These are phyloP conservation scores for Ornithorhynchus anatinus DNA, from an alignment of 2,113 vertebrate genomes.

Conservation along the genomic window DNA sequence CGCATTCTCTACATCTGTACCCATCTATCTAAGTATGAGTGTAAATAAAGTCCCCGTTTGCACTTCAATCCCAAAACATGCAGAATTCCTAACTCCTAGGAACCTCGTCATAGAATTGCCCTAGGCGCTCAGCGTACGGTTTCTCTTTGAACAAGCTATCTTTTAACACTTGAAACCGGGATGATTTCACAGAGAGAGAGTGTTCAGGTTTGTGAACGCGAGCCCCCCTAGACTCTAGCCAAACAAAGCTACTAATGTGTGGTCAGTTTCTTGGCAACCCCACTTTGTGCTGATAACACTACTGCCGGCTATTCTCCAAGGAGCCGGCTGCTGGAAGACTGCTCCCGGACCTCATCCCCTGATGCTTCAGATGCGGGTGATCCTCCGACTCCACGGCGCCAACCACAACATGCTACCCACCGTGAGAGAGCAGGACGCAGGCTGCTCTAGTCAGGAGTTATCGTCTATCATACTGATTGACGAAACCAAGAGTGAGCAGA, in stretches of 20 bases:
- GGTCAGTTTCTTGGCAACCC: constrained; percentile 81
- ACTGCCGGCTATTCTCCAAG: constrained; percentile 82
- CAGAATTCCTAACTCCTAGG: constrained; percentile 49
- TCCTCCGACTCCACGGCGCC: constrained; percentile 96
- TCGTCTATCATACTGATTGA: constrained; percentile 96
- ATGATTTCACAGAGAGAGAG: constrained; percentile 82
- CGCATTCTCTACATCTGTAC: too few relatives aligned
- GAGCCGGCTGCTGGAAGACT: constrained; percentile 78
- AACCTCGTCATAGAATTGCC: constrained; percentile 54
- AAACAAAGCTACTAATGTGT: constrained; percentile 93
- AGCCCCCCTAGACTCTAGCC: constrained; percentile 78
- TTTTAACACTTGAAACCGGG: constrained; percentile 80
- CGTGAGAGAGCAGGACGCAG: constrained; percentile 91
- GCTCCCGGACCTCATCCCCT: constrained; percentile 82
- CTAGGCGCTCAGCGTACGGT: constrained; percentile 56
- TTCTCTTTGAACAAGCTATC: constrained; percentile 79
- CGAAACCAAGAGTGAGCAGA: constrained; percentile 93
- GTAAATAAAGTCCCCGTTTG: too few relatives aligned
- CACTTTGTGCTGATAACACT: constrained; percentile 83
- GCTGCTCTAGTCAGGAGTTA: constrained; percentile 87
- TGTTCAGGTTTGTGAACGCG: constrained; percentile 70
- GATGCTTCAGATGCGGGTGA: constrained; percentile 84
- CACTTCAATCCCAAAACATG: constrained; percentile 55
- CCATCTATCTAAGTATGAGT: too few relatives aligned
- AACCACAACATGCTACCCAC: constrained; percentile 91